phyloP scores from a whole-genome alignment of 2,797 vertebrate genomes.

The Margarornis squamiger region DNA sequence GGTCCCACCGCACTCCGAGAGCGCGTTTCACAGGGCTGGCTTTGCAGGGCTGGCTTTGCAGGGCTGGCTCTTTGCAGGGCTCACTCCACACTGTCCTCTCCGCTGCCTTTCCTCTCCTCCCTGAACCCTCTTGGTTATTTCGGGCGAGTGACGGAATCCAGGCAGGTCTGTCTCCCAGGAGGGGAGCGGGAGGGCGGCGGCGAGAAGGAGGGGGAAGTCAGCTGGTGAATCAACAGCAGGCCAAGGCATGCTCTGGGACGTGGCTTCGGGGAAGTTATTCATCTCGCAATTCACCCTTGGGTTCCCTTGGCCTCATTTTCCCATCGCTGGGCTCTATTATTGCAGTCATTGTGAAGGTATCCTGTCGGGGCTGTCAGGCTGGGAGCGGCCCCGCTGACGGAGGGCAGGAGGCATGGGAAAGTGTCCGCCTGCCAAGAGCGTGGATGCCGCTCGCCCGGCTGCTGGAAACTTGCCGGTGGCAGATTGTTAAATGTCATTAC shows the following conservation, averaged over 20 bases:
- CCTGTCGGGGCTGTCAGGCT: constrained; percentile 69
- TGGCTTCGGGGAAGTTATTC: constrained; percentile 61
- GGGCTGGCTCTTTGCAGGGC: neutral
- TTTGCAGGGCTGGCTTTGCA: neutral
- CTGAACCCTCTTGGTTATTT: constrained; percentile 29
- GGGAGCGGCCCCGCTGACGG: constrained; percentile 66
- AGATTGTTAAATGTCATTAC: constrained; percentile 6
- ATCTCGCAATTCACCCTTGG: constrained; percentile 60
- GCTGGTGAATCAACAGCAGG: constrained; percentile 63
- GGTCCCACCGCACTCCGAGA: neutral
- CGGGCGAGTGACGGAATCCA: constrained; percentile 35
- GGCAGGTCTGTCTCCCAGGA: constrained; percentile 45
- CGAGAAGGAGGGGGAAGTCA: constrained; percentile 45
- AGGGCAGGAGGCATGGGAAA: constrained; percentile 72
- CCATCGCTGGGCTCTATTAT: constrained; percentile 46
- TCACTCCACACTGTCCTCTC: neutral
- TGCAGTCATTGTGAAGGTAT: constrained; percentile 65
- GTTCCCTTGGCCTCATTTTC: constrained; percentile 60
- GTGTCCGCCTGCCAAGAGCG: constrained; percentile 52
- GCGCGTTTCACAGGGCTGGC: rapidly evolving
- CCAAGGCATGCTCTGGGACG: constrained; percentile 52
- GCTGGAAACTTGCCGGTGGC: constrained; percentile 54
- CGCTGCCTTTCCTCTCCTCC: neutral
- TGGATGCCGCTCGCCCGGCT: constrained; percentile 24
- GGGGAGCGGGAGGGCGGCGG: constrained; percentile 29